Evolutionary conservation across 1,140 invertebrate species (phyloP), one percentile per base, ranked within the genome.

Genomic region (Procambarus clarkii): DNA sequence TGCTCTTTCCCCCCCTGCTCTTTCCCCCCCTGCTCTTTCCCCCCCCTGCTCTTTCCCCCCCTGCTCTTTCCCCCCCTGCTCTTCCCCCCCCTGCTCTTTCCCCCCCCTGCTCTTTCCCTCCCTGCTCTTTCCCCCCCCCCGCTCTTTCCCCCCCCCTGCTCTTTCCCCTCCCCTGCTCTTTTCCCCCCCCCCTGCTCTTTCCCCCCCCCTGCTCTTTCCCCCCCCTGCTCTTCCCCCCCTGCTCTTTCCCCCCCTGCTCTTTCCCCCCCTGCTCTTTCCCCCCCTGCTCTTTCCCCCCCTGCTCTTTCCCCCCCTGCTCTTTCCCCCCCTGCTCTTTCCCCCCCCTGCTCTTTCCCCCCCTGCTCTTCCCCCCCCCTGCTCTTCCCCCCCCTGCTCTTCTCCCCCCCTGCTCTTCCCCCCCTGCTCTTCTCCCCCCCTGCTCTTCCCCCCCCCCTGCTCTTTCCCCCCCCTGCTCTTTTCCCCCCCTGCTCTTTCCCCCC

Each of bases 31-130:
- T 69, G 11, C 64, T 69, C n/a, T n/a, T 69, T 69, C 64, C n/a
- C n/a, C 64, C n/a, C n/a, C 64, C n/a, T 69, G 11, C n/a, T 69
- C 64, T 69, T 69, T n/a, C n/a, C n/a, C 64, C n/a, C n/a, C 64
- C n/a, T 69, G 11, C 11, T 69, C n/a, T n/a, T n/a, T n/a, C n/a
- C n/a, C n/a, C n/a, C n/a, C n/a, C n/a, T n/a, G n/a, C n/a, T n/a
- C n/a, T n/a, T n/a, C n/a, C n/a, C n/a, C n/a, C n/a, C n/a, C n/a
- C n/a, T n/a, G n/a, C n/a, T n/a, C n/a, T n/a, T 69, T 69, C 11
- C 11, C 11, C 11, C n/a, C 11, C 64, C n/a, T 69, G n/a, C 11
- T 11, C 11, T 69, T 69, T 69, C 11, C 11, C n/a, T 69, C 11
- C 11, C 11, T 11, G 11, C 11, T 69, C 64, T 69, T 69, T 11